phyloP scores from a whole-genome alignment of 2,888 invertebrate species.

The Oegoconia quadripuncta region DNA sequence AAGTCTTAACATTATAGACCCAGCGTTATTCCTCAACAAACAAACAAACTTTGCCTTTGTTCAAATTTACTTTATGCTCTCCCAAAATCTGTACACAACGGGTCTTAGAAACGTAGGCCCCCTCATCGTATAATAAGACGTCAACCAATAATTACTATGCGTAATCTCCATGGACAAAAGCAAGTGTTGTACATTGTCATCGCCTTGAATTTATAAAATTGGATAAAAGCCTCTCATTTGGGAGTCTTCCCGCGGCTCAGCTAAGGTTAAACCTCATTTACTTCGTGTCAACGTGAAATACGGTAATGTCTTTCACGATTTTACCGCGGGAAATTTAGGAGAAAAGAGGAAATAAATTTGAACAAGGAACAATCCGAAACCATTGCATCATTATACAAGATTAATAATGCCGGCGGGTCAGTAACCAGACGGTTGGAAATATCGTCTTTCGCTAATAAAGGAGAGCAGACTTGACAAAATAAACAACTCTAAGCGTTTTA shows the following conservation, averaged over 20 bases:
- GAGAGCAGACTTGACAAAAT: no score
- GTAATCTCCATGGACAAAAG: background rate
- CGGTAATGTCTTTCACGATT: conserved; percentile 39
- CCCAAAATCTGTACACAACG: no score
- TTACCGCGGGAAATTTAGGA: conserved; percentile 26
- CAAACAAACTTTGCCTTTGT: no score
- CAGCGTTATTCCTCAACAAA: no score
- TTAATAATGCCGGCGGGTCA: conserved; percentile 23
- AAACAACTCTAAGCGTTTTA: background rate
- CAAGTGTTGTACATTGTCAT: conserved; percentile 26
- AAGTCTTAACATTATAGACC: no score
- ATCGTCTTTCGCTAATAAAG: no score
- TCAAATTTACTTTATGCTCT: no score
- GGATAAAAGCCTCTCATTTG: conserved; percentile 29
- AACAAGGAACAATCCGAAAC: conserved; percentile 34
- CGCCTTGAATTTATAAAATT: conserved; percentile 27
- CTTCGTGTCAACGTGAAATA: conserved; percentile 43
- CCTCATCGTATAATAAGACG: background rate
- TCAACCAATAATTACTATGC: conserved; percentile 1
- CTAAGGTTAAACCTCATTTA: conserved; percentile 37
- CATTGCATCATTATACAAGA: conserved; percentile 39
- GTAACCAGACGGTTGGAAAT: no score
- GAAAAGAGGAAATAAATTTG: conserved; percentile 38
- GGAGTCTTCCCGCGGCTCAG: conserved; percentile 21
- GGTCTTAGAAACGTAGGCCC: no score